A percentile compares a stretch with the other conserved stretches of the same genome.
Conservation (phyloP, 2,797 vertebrate species). For the Thripadectes ignobilis region DNA sequence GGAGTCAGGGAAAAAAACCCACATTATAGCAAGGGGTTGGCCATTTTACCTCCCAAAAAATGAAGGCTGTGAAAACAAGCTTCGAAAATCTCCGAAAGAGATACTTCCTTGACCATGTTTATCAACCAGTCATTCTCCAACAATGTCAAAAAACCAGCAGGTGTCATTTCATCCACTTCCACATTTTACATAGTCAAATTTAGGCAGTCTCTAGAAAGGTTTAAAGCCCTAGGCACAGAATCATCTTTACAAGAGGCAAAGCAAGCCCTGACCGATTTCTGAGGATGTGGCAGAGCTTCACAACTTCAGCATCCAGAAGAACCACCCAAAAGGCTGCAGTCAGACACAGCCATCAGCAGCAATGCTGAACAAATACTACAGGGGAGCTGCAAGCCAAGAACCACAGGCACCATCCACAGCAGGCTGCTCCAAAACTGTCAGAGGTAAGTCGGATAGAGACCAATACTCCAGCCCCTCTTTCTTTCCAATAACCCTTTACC, state of each 20-base stretch:
- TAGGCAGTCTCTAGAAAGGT: not conserved
- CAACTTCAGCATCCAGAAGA: not conserved
- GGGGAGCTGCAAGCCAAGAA: accelerated
- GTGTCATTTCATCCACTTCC: not conserved
- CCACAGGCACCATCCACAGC: accelerated
- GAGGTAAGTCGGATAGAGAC: not conserved
- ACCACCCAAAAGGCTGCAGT: not conserved
- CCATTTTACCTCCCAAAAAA: not conserved
- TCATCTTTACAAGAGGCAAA: not conserved
- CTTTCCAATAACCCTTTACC: not conserved
- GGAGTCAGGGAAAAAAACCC: accelerated
- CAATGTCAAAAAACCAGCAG: not conserved
- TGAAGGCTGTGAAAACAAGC: not conserved
- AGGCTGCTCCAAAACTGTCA: accelerated
- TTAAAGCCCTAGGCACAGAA: not conserved
- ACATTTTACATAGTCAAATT: not conserved
- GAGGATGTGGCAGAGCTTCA: not conserved
- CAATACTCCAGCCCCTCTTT: not conserved
- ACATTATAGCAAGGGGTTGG: not conserved
- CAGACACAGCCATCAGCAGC: not conserved
- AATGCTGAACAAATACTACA: not conserved
- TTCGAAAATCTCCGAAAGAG: not conserved
- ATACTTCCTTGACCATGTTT: not conserved
- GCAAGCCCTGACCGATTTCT: not conserved
- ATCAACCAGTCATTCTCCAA: not conserved